phyloP scores from a whole-genome alignment of 2,113 vertebrate genomes.

The Xenopus borealis region DNA sequence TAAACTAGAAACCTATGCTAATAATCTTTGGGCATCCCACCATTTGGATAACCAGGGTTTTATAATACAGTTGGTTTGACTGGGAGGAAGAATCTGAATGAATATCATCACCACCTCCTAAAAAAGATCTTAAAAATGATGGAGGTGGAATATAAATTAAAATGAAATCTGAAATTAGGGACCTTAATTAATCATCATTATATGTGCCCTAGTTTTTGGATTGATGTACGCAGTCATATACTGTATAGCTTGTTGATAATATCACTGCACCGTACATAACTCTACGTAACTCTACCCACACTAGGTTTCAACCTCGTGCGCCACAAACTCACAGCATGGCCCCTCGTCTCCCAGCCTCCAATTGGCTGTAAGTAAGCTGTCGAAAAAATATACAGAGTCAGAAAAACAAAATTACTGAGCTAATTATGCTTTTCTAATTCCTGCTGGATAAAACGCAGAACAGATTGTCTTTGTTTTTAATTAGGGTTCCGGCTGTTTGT shows the following conservation, averaged over 20 bases:
- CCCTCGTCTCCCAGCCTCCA: neutral
- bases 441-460: conserved; percentile 44
- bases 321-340: conserved; percentile 7
- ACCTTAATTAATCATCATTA: no score
- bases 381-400: conserved; percentile 26
- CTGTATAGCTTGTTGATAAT: no score
- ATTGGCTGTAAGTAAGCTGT: conserved; percentile 33
- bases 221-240: neutral
- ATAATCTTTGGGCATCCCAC: no score
- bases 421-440: conserved; percentile 47
- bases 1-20: no score
- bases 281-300: neutral
- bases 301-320: neutral
- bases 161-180: no score
- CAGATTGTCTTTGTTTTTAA: conserved; percentile 48
- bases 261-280: neutral
- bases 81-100: no score
- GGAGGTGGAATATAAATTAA: no score
- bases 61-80: no score
- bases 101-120: no score
- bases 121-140: no score
- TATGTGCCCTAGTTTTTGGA: no score
- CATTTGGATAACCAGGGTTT: no score
- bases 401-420: conserved; percentile 46
- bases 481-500: conserved; percentile 47